These are phyloP conservation scores for Cavia porcellus DNA, from an alignment of 2,113 vertebrate species.

Conservation along the genomic window DNA sequence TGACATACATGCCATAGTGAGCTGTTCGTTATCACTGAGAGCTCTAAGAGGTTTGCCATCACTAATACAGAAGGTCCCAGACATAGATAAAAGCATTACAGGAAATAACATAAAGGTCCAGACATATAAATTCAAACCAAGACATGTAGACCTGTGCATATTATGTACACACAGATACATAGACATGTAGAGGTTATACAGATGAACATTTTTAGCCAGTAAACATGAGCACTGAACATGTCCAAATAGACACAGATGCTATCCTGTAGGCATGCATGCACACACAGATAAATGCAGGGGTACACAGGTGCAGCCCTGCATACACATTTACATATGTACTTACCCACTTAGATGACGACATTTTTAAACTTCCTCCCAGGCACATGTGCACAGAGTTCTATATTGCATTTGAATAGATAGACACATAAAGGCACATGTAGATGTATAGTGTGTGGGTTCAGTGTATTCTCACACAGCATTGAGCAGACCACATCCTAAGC, in stretches of 20 bases:
- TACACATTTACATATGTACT: background rate
- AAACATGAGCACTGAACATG: background rate
- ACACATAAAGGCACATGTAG: background rate
- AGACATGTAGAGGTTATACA: background rate
- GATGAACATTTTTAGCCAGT: background rate
- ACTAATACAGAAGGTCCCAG: background rate
- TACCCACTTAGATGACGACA: background rate
- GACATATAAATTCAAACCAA: background rate
- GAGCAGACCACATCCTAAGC: background rate
- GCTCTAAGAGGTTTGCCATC: background rate
- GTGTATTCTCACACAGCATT: background rate
- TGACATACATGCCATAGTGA: background rate
- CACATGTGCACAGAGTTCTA: background rate
- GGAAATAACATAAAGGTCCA: background rate
- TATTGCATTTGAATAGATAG: background rate
- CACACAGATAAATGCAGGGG: background rate
- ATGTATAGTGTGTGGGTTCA: background rate
- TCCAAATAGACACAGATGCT: background rate
- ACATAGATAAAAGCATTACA: background rate
- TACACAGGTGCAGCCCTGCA: background rate
- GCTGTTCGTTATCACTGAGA: background rate
- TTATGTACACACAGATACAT: background rate
- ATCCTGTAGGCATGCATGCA: background rate
- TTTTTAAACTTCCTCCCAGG: background rate
- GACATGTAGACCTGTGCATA: background rate